Evolutionary conservation across 2,113 vertebrate species (phyloP).

Genomic region (Ifrita kowaldi): DNA sequence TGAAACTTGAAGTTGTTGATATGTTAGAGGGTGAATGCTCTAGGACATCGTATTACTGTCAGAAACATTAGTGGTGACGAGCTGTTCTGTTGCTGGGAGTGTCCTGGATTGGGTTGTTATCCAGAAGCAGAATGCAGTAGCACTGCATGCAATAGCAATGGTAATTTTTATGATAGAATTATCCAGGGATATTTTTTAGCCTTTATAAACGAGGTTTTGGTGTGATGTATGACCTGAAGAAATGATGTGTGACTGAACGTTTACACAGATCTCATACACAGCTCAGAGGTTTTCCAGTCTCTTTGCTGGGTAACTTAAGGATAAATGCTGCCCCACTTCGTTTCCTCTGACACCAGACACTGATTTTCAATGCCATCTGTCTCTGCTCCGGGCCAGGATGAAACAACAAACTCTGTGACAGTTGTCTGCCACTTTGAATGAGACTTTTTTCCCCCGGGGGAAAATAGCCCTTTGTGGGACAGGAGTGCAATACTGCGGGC

Average conservation of each 20-base stretch:
- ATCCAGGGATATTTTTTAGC: neutral
- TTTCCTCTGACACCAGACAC: neutral
- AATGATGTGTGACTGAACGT: neutral
- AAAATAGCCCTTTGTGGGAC: conserved; percentile 39
- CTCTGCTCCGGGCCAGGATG: neutral
- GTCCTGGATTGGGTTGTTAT: neutral
- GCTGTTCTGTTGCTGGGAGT: neutral
- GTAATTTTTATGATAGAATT: neutral
- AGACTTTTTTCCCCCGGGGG: neutral
- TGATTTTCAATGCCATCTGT: neutral
- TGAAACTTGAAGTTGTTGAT: neutral
- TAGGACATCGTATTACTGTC: neutral
- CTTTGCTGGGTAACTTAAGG: neutral
- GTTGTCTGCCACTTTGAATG: neutral
- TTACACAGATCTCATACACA: rapidly evolving
- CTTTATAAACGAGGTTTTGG: neutral
- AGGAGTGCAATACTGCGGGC: neutral
- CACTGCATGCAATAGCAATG: neutral
- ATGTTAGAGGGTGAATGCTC: neutral
- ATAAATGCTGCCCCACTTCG: neutral
- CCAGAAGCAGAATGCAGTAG: neutral
- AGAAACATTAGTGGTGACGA: neutral
- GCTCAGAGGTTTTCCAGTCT: neutral
- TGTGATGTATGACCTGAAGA: neutral
- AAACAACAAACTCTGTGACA: neutral